A percentile compares a stretch with the other conserved stretches of the same genome.
Conservation (phyloP, 2,113 vertebrate genomes). For the Colistium nudipinnis region DNA sequence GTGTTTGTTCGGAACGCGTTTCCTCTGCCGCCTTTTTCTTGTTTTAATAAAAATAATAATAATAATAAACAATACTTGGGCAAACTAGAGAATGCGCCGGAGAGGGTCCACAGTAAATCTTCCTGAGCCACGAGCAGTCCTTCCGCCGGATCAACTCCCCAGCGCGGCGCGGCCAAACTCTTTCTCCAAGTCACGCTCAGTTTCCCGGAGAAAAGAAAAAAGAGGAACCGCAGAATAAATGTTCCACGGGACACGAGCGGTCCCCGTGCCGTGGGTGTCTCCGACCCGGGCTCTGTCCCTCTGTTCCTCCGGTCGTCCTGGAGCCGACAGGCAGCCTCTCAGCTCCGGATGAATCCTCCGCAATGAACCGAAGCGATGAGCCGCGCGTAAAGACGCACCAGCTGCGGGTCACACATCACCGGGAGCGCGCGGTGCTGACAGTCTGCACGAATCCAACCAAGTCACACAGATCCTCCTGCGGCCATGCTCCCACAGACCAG, state of each 20-base stretch:
- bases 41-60: too few species aligned
- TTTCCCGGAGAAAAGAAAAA: conserved; percentile 10
- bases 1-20: too few species aligned
- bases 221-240: neutral
- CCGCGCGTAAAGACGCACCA: neutral
- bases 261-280: conserved; percentile 4
- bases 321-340: too few species aligned
- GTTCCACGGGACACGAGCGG: neutral
- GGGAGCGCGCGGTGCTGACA: conserved; percentile 36
- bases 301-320: too few species aligned
- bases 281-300: conserved; percentile 10
- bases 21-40: too few species aligned
- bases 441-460: conserved; percentile 36
- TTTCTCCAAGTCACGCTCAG: conserved; percentile 44
- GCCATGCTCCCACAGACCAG: conserved; percentile 64
- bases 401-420: conserved; percentile 10
- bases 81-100: too few species aligned
- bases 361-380: too few species aligned
- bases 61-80: neutral
- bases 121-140: neutral
- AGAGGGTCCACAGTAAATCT: neutral
- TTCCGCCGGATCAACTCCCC: conserved; percentile 23
- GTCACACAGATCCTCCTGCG: conserved; percentile 46
- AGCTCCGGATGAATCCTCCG: too few species aligned
- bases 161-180: conserved; percentile 21